These are phyloP conservation scores for Phataginus tetradactyla DNA, from an alignment of 2,797 vertebrate species.

Conservation along the genomic window DNA sequence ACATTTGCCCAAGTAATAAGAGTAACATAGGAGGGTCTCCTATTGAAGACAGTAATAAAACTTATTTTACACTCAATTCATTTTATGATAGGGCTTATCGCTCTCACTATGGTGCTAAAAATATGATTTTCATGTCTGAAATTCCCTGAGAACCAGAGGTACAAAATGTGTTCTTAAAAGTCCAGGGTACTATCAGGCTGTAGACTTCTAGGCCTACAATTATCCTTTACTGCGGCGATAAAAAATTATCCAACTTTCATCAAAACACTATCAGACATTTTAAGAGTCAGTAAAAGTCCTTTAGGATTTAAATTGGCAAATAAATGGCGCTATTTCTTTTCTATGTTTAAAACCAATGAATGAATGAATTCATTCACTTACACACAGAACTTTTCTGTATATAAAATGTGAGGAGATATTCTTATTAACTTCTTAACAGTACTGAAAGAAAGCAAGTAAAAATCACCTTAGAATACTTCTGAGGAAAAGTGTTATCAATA, in stretches of 20 bases:
- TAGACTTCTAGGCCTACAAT: background rate
- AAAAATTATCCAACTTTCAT: background rate
- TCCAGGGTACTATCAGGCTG: background rate
- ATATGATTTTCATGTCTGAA: conserved; percentile 18
- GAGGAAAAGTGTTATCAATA: background rate
- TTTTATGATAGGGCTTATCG: background rate
- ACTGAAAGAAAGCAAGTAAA: background rate
- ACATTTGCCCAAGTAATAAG: background rate
- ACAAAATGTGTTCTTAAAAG: background rate
- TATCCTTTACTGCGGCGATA: background rate
- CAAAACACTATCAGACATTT: background rate
- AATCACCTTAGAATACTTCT: background rate
- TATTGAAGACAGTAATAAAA: background rate
- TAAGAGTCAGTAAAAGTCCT: background rate
- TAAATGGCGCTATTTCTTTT: background rate
- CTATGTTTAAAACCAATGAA: background rate
- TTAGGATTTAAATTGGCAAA: background rate
- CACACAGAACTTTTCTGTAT: background rate
- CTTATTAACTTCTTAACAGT: background rate
- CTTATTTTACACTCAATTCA: background rate
- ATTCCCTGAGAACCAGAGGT: background rate
- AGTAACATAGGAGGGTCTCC: background rate
- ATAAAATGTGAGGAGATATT: background rate
- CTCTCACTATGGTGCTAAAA: background rate
- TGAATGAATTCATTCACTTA: background rate